A percentile compares a stretch with the other conserved stretches of the same genome.
Evolutionary conservation across 2,797 vertebrate species (phyloP).

Genomic region (Toxotes lorentzi): DNA sequence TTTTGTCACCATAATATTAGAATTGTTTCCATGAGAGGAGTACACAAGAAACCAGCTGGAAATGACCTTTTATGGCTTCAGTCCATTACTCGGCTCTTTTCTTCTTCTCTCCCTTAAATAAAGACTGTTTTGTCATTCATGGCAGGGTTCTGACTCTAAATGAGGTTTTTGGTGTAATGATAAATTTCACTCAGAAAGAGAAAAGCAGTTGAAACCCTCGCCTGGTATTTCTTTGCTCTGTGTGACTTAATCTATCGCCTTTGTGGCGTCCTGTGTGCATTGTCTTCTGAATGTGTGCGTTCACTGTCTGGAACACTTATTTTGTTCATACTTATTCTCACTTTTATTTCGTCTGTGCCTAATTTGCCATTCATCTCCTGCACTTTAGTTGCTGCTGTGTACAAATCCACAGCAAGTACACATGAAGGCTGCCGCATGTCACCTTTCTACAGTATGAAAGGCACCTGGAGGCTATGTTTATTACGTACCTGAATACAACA

Average conservation of each 20-base stretch:
- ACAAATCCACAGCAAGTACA: neutral
- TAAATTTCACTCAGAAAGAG: neutral
- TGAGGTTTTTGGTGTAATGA: neutral
- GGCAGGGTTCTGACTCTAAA: neutral
- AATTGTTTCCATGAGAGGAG: constrained; percentile 6
- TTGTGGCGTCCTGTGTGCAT: neutral
- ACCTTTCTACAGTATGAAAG: neutral
- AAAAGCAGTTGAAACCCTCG: neutral
- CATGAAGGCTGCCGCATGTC: neutral
- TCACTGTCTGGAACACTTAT: neutral
- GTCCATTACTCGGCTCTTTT: neutral
- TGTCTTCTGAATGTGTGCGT: neutral
- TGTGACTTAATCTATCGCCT: neutral
- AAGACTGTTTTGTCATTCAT: neutral
- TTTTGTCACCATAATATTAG: constrained; percentile 1
- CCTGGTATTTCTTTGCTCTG: neutral
- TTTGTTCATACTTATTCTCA: neutral
- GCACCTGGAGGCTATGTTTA: neutral
- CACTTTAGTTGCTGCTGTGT: no score
- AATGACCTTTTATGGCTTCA: constrained; percentile 8
- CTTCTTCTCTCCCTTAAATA: neutral
- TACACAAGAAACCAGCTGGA: neutral
- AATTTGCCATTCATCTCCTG: neutral
- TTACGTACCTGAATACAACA: neutral
- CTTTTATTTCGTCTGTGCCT: neutral